Base-by-base conservation (phyloP, 2,888 invertebrate species). In the Nebria brevicollis region DNA sequence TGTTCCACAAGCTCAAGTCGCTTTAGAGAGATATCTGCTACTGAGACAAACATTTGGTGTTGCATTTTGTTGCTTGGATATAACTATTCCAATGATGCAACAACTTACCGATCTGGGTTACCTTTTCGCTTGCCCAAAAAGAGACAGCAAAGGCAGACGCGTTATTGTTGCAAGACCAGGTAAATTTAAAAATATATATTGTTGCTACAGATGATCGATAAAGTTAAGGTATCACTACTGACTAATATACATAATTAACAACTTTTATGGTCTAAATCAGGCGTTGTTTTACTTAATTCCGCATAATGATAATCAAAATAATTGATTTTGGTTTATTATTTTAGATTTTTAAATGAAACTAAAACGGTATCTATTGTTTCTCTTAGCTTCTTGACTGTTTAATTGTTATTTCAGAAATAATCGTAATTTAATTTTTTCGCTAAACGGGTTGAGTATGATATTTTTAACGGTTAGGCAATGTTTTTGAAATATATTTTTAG, bases 111-210 rank as follows among this genome's bases (percentile, higher is more conserved):
- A 94, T 82, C 89, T 94, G 83, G 95, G 95, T 85, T 95, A 94
- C 88, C 91, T 95, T 84, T 95, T 96, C 87, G 94, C 93, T 75
- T 94, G 95, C 84, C 96, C 96, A 15, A 93, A 94, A 87, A 91
- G 94, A 85, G 96, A 96, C 88, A 91, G 91, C 83, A 89, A 91
- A 84, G 95, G 95, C 8, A 92, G 96, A 79, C 92, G 95, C 82
- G 94, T 96, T 73, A 92, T 96, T 84, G 92, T 96, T 84, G 94
- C 94, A 84, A 92, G 94, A 89, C 95, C 95, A 88, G 94, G 95
- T 95, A 92, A 89, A 20, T 87, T 85, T 77, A 74, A 11, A 15
- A 11, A 78, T 65, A 11, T 7, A 68, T 68, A n/a, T 77, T 72
- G 10, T 10, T 6, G 6, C 10, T 43, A 8, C 10, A 43, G 43